Evolutionary conservation across 2,797 vertebrate species (phyloP), one percentile per base, ranked within the genome.

Genomic region (Perodicticus potto): DNA sequence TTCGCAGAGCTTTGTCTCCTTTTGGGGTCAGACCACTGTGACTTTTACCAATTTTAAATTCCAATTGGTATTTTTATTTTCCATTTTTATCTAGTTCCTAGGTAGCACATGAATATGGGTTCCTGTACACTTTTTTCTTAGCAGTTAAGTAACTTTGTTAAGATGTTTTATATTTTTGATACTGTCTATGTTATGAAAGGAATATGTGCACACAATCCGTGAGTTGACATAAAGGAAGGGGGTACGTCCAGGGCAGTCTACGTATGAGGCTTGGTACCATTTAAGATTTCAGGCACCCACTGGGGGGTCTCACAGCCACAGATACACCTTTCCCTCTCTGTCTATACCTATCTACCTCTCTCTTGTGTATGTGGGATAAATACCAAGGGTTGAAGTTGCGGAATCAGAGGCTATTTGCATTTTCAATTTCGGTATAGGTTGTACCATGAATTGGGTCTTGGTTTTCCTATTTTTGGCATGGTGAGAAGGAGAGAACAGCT

Each of bases 61-160:
- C 6, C 17, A 81, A 67, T 81, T 63, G 70, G 2, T 86, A 34
- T 86, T 86, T 95, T 87, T 85, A 53, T 92, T 89, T 96, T 73
- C 49, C 14, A 53, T 53, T 53, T 53, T 53, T 53, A 53, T 53
- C 14, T 78, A 86, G 59, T 65, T 63, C 10, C 37, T 43, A 65
- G 20, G 4, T 59, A 84, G 55, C 20, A 65, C 27, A 63, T 63
- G 78, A 69, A 45, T 84, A 72, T 72, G 27, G 7, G 2, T 91
- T 55, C 69, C 29, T 89, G 4, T 20, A 27, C 9, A 22, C 49
- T 81, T 96, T 86, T 86, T 72, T 27, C 17, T 84, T 87, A 90
- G 25, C 86, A 95, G 34, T 43, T 22, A 70, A 63, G 9, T 72
- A 19, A 25, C 87, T 89, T 90, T 87, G 61, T 37, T 94, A 40